These are phyloP conservation scores for Oscarella lobularis DNA, from an alignment of 37 sponge, comb jelly and placozoan genomes.

Conservation along the genomic window DNA sequence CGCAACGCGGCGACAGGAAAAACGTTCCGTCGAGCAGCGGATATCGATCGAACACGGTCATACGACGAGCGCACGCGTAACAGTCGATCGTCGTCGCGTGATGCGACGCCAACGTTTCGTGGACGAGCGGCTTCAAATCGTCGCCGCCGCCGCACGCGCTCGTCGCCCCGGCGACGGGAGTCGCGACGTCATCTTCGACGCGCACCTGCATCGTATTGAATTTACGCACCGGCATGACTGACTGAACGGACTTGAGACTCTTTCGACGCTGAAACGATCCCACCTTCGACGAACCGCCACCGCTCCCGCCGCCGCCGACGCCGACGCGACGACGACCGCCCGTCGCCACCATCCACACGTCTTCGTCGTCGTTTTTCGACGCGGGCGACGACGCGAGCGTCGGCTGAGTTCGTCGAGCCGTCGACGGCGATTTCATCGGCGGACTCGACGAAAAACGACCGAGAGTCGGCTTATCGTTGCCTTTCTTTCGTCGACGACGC, in stretches of 20 bases:
- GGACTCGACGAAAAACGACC: background rate
- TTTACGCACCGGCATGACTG: background rate
- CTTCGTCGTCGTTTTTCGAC: background rate
- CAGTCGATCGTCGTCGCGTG: constrained; percentile 55
- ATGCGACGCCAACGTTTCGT: constrained; percentile 54
- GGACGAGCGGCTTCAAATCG: constrained; percentile 67
- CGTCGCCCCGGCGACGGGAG: background rate
- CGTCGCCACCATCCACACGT: background rate
- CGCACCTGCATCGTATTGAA: background rate
- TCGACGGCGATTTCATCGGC: background rate
- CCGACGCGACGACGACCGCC: background rate
- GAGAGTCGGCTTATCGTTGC: background rate
- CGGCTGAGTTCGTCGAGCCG: no score
- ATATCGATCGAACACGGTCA: constrained; percentile 82
- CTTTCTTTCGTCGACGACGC: background rate
- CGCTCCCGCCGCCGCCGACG: no score
- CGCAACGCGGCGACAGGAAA: constrained; percentile 58
- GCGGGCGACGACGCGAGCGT: background rate
- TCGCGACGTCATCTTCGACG: constrained; percentile 74
- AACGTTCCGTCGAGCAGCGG: constrained; percentile 81
- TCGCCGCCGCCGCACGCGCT: constrained; percentile 76
- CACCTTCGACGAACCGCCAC: background rate
- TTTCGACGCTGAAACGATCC: background rate
- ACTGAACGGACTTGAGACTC: background rate
- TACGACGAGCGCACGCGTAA: constrained; percentile 42